phyloP scores from a whole-genome alignment of 2,113 vertebrate species.

The Furnarius figulus region DNA sequence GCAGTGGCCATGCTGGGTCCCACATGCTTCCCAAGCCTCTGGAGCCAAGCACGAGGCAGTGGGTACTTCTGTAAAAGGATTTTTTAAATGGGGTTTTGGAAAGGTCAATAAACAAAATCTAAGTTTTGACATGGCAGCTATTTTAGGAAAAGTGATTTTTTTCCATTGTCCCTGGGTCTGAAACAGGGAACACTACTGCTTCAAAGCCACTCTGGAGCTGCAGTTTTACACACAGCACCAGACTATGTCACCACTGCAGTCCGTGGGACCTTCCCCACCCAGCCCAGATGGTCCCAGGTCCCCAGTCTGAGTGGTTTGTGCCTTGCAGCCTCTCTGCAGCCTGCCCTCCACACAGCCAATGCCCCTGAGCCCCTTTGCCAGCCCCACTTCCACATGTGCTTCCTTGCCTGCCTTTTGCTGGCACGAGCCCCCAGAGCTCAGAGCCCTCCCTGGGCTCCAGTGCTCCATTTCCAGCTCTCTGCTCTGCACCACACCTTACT shows the following conservation, averaged over 20 bases:
- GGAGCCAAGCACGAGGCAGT: accelerated
- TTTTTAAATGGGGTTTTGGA: background rate
- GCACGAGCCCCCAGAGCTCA: accelerated
- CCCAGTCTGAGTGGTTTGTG: accelerated
- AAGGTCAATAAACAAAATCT: background rate
- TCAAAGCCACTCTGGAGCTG: background rate
- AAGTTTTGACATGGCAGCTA: background rate
- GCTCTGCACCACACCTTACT: background rate
- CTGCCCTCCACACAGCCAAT: background rate
- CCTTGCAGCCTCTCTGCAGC: background rate
- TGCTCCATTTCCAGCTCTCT: background rate
- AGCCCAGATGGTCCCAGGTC: background rate
- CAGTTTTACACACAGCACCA: accelerated
- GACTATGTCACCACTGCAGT: accelerated
- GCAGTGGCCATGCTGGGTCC: background rate
- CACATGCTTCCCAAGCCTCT: accelerated
- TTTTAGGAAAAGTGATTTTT: background rate
- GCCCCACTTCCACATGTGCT: background rate
- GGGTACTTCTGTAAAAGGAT: background rate
- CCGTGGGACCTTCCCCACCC: background rate
- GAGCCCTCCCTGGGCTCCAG: background rate
- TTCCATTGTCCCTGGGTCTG: background rate
- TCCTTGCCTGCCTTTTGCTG: background rate
- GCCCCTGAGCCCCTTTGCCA: background rate
- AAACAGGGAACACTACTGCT: background rate